phyloP scores from a whole-genome alignment of 2,797 vertebrate species.

The Semaprochilodus insignis region DNA sequence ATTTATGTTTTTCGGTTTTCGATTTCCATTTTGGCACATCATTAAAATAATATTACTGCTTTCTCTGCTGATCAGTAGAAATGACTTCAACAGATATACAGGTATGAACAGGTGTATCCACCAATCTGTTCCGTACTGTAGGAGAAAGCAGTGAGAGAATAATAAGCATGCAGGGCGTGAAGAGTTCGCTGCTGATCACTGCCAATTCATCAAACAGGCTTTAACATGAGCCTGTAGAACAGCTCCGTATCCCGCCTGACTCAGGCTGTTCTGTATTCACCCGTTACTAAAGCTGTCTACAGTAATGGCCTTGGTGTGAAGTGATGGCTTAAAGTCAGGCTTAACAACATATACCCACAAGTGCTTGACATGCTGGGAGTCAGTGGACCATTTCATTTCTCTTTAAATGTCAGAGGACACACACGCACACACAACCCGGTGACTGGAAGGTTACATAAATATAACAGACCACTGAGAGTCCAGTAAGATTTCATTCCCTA shows the following conservation, averaged over 20 bases:
- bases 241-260: neutral
- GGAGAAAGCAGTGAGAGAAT: too few relatives aligned
- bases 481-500: neutral
- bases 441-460: slow-evolving; percentile 51
- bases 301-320: neutral
- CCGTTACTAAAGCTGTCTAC: neutral
- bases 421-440: neutral
- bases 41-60: too few relatives aligned
- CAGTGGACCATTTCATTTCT: slow-evolving; percentile 21
- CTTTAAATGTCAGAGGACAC: slow-evolving; percentile 36
- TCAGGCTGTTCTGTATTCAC: neutral
- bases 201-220: neutral
- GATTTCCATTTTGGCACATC: too few relatives aligned
- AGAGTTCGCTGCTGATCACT: too few relatives aligned
- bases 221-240: neutral
- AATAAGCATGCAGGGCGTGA: too few relatives aligned
- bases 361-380: neutral
- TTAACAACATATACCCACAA: slow-evolving; percentile 6
- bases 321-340: slow-evolving; percentile 21
- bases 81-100: too few relatives aligned
- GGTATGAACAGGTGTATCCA: too few relatives aligned
- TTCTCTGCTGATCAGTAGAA: too few relatives aligned
- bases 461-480: slow-evolving; percentile 8
- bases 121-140: too few relatives aligned
- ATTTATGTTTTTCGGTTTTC: too few relatives aligned